Percentiles rank a stretch among this genome's conserved stretches.
These are phyloP conservation scores for Drosophila neutralis DNA, from an alignment of 2,888 invertebrate species.

Conservation along the genomic window DNA sequence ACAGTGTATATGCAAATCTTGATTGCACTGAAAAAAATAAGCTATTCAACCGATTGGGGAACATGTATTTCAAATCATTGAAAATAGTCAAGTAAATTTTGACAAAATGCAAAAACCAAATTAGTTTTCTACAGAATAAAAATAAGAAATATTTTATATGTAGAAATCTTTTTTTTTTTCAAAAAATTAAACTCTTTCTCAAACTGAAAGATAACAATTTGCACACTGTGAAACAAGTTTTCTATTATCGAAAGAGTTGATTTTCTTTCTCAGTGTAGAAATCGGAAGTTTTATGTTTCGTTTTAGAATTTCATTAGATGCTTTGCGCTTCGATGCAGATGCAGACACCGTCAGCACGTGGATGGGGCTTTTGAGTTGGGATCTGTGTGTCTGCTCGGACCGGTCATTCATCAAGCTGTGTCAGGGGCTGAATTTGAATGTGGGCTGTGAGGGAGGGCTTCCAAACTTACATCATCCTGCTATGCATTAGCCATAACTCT, in stretches of 20 bases:
- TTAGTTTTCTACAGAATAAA: not conserved
- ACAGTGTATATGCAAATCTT: slow-evolving; percentile 45
- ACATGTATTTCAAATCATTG: not conserved
- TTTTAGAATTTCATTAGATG: slow-evolving; percentile 67
- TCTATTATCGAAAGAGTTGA: not conserved
- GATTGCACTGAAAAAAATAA: not conserved
- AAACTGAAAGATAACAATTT: not conserved
- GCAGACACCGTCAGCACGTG: slow-evolving; percentile 19
- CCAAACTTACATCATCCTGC: slow-evolving; percentile 27
- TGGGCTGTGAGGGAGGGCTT: not conserved
- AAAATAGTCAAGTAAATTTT: not conserved
- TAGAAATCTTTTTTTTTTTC: no score
- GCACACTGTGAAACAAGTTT: no score
- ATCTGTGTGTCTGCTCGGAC: slow-evolving; percentile 7
- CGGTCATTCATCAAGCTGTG: slow-evolving; percentile 55
- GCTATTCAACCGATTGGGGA: no score
- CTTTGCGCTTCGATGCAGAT: slow-evolving; percentile 43
- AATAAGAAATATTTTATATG: no score
- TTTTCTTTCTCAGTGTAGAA: slow-evolving; percentile 7
- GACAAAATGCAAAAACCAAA: rapidly evolving
- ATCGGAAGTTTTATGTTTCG: slow-evolving; percentile 64
- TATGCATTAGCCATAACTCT: slow-evolving; percentile 79
- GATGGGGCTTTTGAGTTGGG: slow-evolving; percentile 2
- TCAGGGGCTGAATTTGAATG: slow-evolving; percentile 6
- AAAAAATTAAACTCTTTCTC: no score